Evolutionary conservation across 2,113 vertebrate genomes (phyloP), one percentile per base, ranked within the genome.

Genomic region (Beaufortia kweichowensis): DNA sequence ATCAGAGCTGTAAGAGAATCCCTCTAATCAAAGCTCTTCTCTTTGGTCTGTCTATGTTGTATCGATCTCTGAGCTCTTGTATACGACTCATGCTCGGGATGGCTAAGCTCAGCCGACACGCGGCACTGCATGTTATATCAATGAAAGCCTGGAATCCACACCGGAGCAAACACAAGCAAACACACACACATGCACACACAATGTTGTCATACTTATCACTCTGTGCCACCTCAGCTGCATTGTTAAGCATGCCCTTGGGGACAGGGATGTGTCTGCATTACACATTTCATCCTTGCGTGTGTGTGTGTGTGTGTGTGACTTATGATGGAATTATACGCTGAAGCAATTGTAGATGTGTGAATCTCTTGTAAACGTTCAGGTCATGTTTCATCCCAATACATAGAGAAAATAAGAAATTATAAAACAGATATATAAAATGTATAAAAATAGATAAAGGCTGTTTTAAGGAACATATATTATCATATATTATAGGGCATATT

Each of bases 21-120:
- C 66, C 67, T 60, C 81, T 79, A 79, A 82, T 79, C 73, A 77
- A 82, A 76, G 73, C 77, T 68, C 24, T 72, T 79, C 73, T 79
- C 59, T 33, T 50, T 1, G 12, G 65, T 76, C 71, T 79, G 60
- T 67, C 73, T 79, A 61, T 82, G 81, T 76, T 64, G 50, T 79
- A 82, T 82, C 67, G 81, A 82, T 82, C 77, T 76, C 50, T 19
- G 73, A 73, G 66, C 81, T 73, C 66, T 48, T 66, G 67, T 66
- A 73, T 79, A 62, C 41, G 57, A 55, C 76, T 79, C 60, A 2
- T 60, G 61, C 59, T 67, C 23, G 0, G 61, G 77, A 41, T 76
- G 60, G 68, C 73, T 74, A 74, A 65, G 15, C 53, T 76, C 71
- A 61, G 56, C 57, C n/a, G 28, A 77, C 63, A 78, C 69, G 65